Percentiles rank a stretch among this genome's conserved stretches.
These are phyloP conservation scores for Strix uralensis DNA, from an alignment of 2,113 vertebrate genomes.

Conservation along the genomic window DNA sequence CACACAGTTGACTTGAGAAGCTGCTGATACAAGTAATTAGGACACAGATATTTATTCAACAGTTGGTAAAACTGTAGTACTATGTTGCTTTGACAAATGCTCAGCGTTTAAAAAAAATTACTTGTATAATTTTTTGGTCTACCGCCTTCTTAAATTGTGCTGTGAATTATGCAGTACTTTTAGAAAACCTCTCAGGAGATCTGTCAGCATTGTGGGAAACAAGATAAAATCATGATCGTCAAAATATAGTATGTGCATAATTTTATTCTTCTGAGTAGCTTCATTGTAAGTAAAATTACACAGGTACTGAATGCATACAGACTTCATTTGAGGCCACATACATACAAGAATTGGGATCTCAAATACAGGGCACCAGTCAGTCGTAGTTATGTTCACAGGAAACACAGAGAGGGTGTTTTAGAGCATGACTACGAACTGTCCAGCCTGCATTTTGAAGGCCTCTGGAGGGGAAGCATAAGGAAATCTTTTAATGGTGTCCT, in stretches of 20 bases:
- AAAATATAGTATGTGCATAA: too few relatives aligned
- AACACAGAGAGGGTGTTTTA: background rate
- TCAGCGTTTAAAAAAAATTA: background rate
- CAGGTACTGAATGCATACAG: fast-evolving
- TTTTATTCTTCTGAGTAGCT: background rate
- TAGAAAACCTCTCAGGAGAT: background rate
- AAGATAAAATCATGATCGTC: background rate
- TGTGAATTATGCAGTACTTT: background rate
- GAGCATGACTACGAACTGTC: fast-evolving
- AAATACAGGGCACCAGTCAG: fast-evolving
- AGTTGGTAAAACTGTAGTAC: background rate
- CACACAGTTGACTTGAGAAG: fast-evolving
- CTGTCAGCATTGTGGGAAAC: background rate
- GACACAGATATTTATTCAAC: background rate
- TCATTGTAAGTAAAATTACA: background rate
- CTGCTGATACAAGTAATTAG: background rate
- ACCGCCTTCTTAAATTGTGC: background rate
- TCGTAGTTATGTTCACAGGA: background rate
- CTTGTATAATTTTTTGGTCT: background rate
- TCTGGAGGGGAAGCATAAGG: background rate
- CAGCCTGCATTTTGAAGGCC: background rate
- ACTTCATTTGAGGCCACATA: background rate
- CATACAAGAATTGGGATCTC: fast-evolving
- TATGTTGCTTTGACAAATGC: background rate
- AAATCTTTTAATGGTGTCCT: background rate